Conservation (phyloP, 2,797 vertebrate species). For the Hyperoplus lanceolatus region DNA sequence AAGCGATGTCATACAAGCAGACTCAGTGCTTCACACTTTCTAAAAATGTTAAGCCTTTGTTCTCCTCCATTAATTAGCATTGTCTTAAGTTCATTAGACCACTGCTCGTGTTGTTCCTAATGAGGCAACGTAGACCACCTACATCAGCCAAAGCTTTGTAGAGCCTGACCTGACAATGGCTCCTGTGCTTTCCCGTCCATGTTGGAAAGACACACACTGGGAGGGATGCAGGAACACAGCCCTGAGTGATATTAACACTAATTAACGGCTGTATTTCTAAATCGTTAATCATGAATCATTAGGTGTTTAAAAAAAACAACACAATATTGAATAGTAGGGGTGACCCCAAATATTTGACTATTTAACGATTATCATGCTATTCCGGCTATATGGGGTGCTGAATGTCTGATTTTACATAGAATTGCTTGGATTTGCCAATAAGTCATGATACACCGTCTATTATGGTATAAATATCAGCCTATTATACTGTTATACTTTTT, state of each 20-base stretch:
- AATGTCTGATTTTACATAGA: no score
- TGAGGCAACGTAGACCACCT: conserved; percentile 88
- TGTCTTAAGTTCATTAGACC: conserved; percentile 99
- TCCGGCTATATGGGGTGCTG: no score
- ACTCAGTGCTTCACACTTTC: conserved; percentile 81
- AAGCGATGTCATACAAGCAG: conserved; percentile 90
- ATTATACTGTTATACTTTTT: no score
- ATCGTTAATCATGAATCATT: conserved; percentile 28
- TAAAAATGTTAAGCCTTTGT: conserved; percentile 94
- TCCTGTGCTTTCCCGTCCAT: conserved; percentile 79
- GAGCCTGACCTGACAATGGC: conserved; percentile 91
- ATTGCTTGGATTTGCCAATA: no score
- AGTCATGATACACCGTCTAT: no score
- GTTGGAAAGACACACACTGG: conserved; percentile 76
- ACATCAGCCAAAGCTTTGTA: conserved; percentile 88
- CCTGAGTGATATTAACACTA: conserved; percentile 25
- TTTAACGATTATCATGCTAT: no score
- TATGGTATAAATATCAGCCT: no score
- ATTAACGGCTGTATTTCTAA: conserved; percentile 35
- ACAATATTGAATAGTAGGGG: background rate
- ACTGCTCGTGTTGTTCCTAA: conserved; percentile 86
- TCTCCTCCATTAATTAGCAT: conserved; percentile 94
- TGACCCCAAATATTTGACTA: no score
- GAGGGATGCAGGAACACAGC: conserved; percentile 41
- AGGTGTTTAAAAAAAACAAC: background rate